Evolutionary conservation across 37 sponge, comb jelly and placozoan genomes (phyloP).

Genomic region (Hormiphora californensis): DNA sequence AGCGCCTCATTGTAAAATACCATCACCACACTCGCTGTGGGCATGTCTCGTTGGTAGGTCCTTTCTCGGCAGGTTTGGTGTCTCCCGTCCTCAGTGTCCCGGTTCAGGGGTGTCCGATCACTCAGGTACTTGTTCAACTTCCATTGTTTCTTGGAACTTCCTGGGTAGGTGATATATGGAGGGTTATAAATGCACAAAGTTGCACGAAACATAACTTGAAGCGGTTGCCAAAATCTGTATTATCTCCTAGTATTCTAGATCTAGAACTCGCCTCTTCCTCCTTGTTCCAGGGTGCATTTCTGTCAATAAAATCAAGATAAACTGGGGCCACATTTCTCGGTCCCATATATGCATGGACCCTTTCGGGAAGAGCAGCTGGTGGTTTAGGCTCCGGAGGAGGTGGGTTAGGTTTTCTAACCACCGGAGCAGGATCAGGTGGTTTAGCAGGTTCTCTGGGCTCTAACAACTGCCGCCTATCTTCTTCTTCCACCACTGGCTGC

Average conservation of each 20-base stretch:
- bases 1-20: conserved; percentile 52
- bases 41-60: background rate
- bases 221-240: too few species aligned
- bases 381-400: too few species aligned
- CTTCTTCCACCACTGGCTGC: too few species aligned
- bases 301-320: conserved; percentile 17
- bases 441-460: too few species aligned
- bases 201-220: too few species aligned
- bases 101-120: conserved; percentile 44
- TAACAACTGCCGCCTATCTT: too few species aligned
- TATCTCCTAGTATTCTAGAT: too few species aligned
- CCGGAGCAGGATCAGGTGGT: too few species aligned
- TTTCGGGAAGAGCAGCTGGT: too few species aligned
- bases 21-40: conserved; percentile 7
- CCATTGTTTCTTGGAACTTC: conserved; percentile 8
- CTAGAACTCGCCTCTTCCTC: background rate
- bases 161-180: too few species aligned
- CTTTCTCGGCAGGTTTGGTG: conserved; percentile 15
- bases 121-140: conserved; percentile 54
- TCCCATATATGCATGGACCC: conserved; percentile 12
- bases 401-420: too few species aligned
- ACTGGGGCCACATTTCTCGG: background rate
- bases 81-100: background rate
- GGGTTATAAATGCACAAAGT: too few species aligned
- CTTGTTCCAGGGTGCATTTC: conserved; percentile 29